A percentile compares a stretch with the other conserved stretches of the same genome.
Evolutionary conservation across 2,888 invertebrate species (phyloP).

Genomic region (Drosophila birchii): DNA sequence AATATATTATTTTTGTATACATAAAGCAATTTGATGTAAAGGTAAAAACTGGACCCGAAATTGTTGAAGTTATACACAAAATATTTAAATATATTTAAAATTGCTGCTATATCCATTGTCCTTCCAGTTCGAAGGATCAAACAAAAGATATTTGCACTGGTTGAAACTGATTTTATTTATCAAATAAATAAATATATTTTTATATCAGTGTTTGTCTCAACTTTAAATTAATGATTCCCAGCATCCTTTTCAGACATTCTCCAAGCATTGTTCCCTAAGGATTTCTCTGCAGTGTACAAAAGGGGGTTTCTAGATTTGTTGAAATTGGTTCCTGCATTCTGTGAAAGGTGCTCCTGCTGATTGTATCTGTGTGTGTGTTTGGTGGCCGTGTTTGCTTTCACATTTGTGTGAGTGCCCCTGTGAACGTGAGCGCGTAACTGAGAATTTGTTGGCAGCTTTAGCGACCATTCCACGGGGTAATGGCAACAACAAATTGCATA

Average conservation of each 20-base stretch:
- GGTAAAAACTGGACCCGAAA: no score
- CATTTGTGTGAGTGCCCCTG: conserved; percentile 22
- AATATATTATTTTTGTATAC: no score
- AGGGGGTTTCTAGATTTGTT: conserved; percentile 32
- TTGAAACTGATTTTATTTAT: no score
- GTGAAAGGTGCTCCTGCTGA: conserved; percentile 44
- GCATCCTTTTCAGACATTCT: neutral
- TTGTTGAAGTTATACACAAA: no score
- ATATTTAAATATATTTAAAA: no score
- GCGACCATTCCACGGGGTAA: conserved; percentile 33
- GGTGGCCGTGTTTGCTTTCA: conserved; percentile 15
- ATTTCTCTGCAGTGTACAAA: conserved; percentile 7
- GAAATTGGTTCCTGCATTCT: conserved; percentile 44
- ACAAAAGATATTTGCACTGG: no score
- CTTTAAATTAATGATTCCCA: neutral
- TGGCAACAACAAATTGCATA: conserved; percentile 43
- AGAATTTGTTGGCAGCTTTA: conserved; percentile 54
- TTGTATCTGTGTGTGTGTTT: conserved; percentile 19
- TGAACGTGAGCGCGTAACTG: conserved; percentile 53
- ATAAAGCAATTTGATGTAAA: no score
- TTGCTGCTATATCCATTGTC: no score
- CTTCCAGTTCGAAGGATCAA: no score
- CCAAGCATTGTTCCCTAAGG: neutral
- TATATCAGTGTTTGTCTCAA: neutral
- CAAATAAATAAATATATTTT: no score